Conservation (phyloP, 1,140 invertebrate genomes). For the Polyergus mexicanus region DNA sequence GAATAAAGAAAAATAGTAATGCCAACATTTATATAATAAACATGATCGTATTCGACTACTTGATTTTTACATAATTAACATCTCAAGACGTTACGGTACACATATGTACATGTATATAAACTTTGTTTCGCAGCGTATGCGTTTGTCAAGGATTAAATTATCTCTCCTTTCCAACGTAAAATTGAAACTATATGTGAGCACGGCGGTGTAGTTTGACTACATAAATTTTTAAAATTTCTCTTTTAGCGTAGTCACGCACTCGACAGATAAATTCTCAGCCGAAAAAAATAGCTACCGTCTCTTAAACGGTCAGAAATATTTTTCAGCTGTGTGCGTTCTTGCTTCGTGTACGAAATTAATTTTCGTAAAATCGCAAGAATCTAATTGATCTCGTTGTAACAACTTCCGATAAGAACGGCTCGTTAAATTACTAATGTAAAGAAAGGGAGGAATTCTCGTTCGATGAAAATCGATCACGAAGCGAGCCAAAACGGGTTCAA, state of each 20-base stretch:
- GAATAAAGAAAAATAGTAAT: background rate
- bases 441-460: background rate
- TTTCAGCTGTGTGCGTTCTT: constrained; percentile 19
- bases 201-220: constrained; percentile 9
- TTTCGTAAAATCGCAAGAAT: constrained; percentile 50
- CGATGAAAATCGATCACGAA: constrained; percentile 39
- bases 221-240: constrained; percentile 56
- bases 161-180: background rate
- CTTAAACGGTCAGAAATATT: constrained; percentile 41
- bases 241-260: constrained; percentile 41
- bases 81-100: background rate
- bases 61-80: background rate
- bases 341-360: constrained; percentile 56
- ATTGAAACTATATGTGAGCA: constrained; percentile 22
- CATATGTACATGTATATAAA: background rate
- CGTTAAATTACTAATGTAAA: constrained; percentile 44
- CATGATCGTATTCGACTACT: background rate
- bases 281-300: background rate
- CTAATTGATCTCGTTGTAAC: constrained; percentile 49
- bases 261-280: constrained; percentile 36
- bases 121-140: constrained; percentile 1
- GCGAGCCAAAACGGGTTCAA: constrained; percentile 36
- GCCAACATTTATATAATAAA: background rate
- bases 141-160: constrained; percentile 34
- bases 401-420: constrained; percentile 43